Evolutionary conservation across 2,113 vertebrate genomes (phyloP).

Genomic region (Hymenochirus boettgeri): DNA sequence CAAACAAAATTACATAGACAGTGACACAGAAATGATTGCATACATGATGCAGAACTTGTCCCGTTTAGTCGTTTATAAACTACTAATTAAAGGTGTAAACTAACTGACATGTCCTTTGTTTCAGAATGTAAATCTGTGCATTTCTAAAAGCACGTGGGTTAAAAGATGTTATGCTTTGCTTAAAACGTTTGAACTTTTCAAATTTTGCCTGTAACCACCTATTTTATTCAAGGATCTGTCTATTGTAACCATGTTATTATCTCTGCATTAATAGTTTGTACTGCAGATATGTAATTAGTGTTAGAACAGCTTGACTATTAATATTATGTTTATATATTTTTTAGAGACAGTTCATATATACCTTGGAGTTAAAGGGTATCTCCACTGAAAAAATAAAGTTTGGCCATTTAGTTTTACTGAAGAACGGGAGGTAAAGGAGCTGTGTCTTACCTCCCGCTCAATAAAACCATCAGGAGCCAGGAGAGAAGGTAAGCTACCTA

Average conservation of each 20-base stretch:
- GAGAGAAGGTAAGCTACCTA: too few relatives aligned
- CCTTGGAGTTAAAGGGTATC: too few relatives aligned
- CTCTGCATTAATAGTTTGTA: constrained; percentile 19
- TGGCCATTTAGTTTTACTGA: too few relatives aligned
- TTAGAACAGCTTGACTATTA: constrained; percentile 7
- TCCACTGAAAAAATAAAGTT: too few relatives aligned
- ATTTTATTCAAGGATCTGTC: constrained; percentile 31
- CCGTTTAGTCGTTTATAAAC: constrained; percentile 4
- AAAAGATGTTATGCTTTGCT: constrained; percentile 17
- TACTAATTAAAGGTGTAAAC: too few relatives aligned
- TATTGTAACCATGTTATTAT: constrained; percentile 29
- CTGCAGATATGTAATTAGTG: constrained; percentile 30
- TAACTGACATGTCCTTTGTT: constrained; percentile 23
- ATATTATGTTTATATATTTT: too few relatives aligned
- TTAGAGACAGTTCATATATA: too few relatives aligned
- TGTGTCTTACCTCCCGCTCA: too few relatives aligned
- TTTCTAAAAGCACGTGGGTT: constrained; percentile 15
- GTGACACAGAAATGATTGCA: constrained; percentile 6
- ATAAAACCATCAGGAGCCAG: too few relatives aligned
- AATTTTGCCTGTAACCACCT: constrained; percentile 13
- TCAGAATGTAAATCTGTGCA: constrained; percentile 10
- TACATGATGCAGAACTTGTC: constrained; percentile 1
- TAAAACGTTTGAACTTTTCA: constrained; percentile 18
- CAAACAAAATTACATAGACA: neutral
- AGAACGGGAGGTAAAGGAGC: too few relatives aligned